Evolutionary conservation across 2,888 invertebrate species (phyloP).

Genomic region (Habrosyne pyritoides): DNA sequence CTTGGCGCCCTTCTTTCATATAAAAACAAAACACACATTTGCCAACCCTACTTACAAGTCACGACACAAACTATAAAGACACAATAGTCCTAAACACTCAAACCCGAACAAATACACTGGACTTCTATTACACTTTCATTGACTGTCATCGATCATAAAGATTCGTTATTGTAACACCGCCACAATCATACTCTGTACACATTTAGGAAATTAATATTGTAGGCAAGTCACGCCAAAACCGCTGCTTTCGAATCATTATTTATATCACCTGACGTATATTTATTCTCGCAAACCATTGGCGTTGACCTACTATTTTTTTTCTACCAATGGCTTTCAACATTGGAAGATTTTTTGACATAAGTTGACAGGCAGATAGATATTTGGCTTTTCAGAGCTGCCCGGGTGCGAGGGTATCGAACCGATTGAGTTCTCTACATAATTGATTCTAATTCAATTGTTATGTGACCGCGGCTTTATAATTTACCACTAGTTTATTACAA

Average conservation of each 20-base stretch:
- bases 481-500: no score
- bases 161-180: neutral
- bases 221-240: neutral
- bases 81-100: slow-evolving; percentile 8
- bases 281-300: neutral
- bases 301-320: neutral
- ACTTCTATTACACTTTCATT: slow-evolving; percentile 5
- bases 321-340: neutral
- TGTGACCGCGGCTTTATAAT: no score
- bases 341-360: no score
- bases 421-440: no score
- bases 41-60: slow-evolving; percentile 4
- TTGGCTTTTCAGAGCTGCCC: no score
- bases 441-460: no score
- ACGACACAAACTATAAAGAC: neutral
- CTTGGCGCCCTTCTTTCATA: neutral
- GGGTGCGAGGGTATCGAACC: no score
- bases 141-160: neutral
- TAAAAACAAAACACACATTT: neutral
- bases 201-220: neutral
- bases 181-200: no score
- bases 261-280: neutral
- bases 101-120: neutral
- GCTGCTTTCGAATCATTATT: neutral
- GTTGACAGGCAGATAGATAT: no score